A percentile compares a stretch with the other conserved stretches of the same genome.
phyloP scores from a whole-genome alignment of 2,888 invertebrate genomes.

The Drosophila mayaguana region DNA sequence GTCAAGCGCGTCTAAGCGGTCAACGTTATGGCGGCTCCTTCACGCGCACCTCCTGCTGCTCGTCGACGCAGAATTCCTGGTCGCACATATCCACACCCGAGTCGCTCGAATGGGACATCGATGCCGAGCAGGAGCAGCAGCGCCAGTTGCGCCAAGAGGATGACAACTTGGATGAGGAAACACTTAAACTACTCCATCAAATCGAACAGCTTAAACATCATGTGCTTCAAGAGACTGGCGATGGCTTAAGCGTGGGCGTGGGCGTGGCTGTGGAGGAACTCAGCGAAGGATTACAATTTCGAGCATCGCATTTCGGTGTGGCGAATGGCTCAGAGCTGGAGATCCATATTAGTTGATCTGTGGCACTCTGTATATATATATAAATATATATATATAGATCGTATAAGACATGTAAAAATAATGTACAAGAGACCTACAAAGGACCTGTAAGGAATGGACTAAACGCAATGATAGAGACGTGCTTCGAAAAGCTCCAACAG shows the following conservation, averaged over 20 bases:
- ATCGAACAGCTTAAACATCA: conserved; percentile 89
- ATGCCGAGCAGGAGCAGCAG: conserved; percentile 84
- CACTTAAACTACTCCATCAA: conserved; percentile 88
- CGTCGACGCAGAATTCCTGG: conserved; percentile 86
- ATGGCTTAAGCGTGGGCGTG: conserved; percentile 71
- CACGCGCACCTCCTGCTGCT: conserved; percentile 85
- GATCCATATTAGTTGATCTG: conserved; percentile 65
- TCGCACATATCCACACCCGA: conserved; percentile 88
- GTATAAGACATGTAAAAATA: conserved; percentile 12
- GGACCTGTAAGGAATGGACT: conserved; percentile 34
- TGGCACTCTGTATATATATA: conserved; percentile 18
- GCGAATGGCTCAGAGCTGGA: conserved; percentile 50
- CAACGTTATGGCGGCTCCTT: conserved; percentile 72
- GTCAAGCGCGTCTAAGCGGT: conserved; percentile 48
- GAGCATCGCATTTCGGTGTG: conserved; percentile 57
- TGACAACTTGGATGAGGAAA: conserved; percentile 88
- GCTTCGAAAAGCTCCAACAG: background rate
- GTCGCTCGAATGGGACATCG: conserved; percentile 90
- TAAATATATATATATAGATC: conserved; percentile 28
- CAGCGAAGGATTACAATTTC: conserved; percentile 56
- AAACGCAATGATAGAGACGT: background rate
- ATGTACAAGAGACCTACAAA: conserved; percentile 42
- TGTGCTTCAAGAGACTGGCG: conserved; percentile 89
- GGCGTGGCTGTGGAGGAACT: conserved; percentile 59
- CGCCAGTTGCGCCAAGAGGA: conserved; percentile 84